Base-by-base conservation (phyloP, 1,140 invertebrate species). In the Papilio helenus region DNA sequence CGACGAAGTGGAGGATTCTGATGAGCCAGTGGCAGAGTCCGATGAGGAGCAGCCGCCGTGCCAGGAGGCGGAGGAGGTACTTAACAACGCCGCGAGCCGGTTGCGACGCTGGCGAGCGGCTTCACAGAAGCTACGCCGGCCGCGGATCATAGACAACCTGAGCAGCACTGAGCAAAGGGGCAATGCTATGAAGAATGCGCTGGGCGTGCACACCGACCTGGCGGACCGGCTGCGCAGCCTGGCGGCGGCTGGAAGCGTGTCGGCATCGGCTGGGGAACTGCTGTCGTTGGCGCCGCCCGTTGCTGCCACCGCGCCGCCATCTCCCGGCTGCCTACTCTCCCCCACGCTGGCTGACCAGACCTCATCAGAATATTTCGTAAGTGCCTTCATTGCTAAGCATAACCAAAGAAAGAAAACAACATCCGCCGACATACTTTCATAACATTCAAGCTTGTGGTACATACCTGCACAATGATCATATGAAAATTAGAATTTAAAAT, bases 211-310 rank as follows among this genome's bases (percentile, higher is more conserved):
- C 76, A 93, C 93, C 39, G 93, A 92, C 82, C 84, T 91, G 80
- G 91, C 89, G 10, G 92, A 94, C 23, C 89, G 94, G 7, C 81
- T 96, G 10, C 94, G 95, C 26, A 95, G 94, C 7, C 89, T 95
- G 68, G 95, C 95, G 20, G 94, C 95, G 23, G 95, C 95, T 26
- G 94, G 92, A 26, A 95, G 93, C 76, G 86, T 96, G 81, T 95
- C 95, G 0, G 95, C 88, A 1, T 93, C 92, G 23, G 89, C 92
- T 85, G 79, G 95, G 86, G 77, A 95, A 93, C 61, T 96, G 77
- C 82, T 91, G 71, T 92, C 91, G 26, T 93, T 95, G 34, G 95
- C 95, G 29, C 95, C 95, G 1, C 94, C 95, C 94, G 9, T 88
- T 89, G 1, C 91, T 92, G 93, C 93, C 58, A 93, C 93, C 9